Base-by-base conservation (phyloP, 1,140 invertebrate genomes). In the Meteorus sp. region DNA sequence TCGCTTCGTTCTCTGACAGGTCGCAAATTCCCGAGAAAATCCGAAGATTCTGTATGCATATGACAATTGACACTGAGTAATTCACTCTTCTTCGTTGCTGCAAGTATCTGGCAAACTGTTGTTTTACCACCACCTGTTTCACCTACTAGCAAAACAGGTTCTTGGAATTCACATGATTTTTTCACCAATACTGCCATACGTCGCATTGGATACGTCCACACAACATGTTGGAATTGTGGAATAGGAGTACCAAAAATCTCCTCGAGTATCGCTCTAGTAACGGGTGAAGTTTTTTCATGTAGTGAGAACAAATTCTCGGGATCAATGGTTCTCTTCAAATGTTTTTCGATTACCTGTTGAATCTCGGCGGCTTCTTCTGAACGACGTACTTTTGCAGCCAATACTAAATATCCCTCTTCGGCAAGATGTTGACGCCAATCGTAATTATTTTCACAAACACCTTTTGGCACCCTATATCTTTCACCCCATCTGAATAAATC, bases 71-170 rank as follows among this genome's bases (percentile, higher is more conserved):
- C 87, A 25, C 89, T 87, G 44, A 88, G 82, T 17, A 99, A 78
- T 44, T 85, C 76, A 55, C 87, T 85, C 0, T 80, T 66, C 39
- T 85, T 85, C 29, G 93, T 75, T 20, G 82, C 79, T 13, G 94
- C 88, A 44, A 94, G 84, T 20, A 97, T 75, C 78, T 99, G 94
- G 69, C 95, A 97, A 15, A 98, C 85, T 0, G 95, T 98, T 0
- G 98, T 99, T 83, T 99, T 99, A 0, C 98, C 98, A 77, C 96
- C 96, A 0, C 97, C 98, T 20, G 98, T 99, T 75, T 98, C 95
- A 43, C 98, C 98, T 6, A 99, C 94, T 17, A 99, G 78, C 7
- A 99, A 77, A 2, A 99, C 89, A 0, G 98, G 97, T 74, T 99
- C 98, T 65, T 92, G 85, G 65, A 95, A 99, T 63, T 89, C 85